Percentiles rank a stretch among this genome's conserved stretches.
Evolutionary conservation across 2,888 invertebrate species (phyloP).

Genomic region (Thymelicus acteon): DNA sequence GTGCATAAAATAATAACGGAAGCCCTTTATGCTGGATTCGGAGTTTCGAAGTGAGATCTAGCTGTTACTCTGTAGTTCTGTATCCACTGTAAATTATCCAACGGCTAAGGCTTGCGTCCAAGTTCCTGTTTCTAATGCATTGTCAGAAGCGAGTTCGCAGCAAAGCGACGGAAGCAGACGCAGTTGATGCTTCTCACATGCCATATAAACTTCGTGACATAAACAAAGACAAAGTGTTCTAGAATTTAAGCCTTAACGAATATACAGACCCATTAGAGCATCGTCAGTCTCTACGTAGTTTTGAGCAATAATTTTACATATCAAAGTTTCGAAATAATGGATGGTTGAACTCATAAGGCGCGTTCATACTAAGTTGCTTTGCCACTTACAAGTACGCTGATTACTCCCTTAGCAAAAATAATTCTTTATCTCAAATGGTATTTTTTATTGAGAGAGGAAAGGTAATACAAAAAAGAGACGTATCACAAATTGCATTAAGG

Average conservation of each 20-base stretch:
- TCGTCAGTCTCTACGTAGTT: not conserved
- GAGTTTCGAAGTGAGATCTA: no score
- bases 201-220: not conserved
- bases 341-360: not conserved
- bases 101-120: not conserved
- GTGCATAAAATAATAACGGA: no score
- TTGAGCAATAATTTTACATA: not conserved
- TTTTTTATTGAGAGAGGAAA: no score
- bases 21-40: no score
- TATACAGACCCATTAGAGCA: not conserved
- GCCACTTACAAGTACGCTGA: no score
- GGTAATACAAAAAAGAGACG: no score
- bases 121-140: not conserved
- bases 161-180: constrained; percentile 29
- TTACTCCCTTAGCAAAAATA: no score
- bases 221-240: not conserved
- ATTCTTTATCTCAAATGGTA: no score
- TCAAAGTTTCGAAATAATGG: not conserved
- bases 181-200: constrained; percentile 17
- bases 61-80: no score
- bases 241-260: not conserved
- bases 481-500: no score
- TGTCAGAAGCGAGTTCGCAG: not conserved
- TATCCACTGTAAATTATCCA: no score
- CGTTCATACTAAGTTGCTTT: not conserved